Conservation (phyloP, 2,888 invertebrate species). For the Sepiola atlantica region DNA sequence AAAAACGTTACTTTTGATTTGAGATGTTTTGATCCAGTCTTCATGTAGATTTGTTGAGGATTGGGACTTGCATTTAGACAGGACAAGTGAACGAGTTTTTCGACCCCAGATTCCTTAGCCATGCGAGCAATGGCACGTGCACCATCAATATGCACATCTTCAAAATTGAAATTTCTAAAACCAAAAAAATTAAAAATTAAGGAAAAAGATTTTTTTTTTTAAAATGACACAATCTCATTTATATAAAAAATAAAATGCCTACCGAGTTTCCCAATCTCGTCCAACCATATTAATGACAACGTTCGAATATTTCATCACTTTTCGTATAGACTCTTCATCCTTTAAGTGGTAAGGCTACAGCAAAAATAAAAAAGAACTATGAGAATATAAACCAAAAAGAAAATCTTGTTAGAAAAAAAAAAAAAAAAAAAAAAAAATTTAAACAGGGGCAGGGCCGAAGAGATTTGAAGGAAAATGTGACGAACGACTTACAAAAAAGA, state of each 20-base stretch:
- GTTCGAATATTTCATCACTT: constrained; percentile 92
- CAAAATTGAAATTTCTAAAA: constrained; percentile 84
- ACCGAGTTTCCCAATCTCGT: constrained; percentile 90
- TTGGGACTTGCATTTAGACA: constrained; percentile 85
- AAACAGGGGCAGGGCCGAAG: background rate
- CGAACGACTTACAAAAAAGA: constrained; percentile 79
- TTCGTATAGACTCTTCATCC: constrained; percentile 87
- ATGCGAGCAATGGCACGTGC: constrained; percentile 87
- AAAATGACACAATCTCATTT: background rate
- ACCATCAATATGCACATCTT: constrained; percentile 91
- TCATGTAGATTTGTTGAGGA: constrained; percentile 81
- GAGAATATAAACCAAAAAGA: background rate
- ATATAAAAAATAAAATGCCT: constrained; percentile 47
- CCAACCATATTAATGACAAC: constrained; percentile 97
- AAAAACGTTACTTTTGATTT: constrained; percentile 64
- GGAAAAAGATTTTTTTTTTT: background rate
- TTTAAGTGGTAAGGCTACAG: constrained; percentile 85
- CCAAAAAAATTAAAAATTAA: constrained; percentile 4
- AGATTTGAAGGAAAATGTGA: background rate
- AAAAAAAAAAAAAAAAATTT: background rate
- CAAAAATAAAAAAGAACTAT: background rate
- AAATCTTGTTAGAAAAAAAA: no score
- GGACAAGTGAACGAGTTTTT: constrained; percentile 93
- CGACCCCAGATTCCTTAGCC: constrained; percentile 86
- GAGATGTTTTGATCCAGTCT: constrained; percentile 78